A percentile compares a stretch with the other conserved stretches of the same genome.
Conservation (phyloP, 92 coral and sea anemone species). For the Porites evermanni region DNA sequence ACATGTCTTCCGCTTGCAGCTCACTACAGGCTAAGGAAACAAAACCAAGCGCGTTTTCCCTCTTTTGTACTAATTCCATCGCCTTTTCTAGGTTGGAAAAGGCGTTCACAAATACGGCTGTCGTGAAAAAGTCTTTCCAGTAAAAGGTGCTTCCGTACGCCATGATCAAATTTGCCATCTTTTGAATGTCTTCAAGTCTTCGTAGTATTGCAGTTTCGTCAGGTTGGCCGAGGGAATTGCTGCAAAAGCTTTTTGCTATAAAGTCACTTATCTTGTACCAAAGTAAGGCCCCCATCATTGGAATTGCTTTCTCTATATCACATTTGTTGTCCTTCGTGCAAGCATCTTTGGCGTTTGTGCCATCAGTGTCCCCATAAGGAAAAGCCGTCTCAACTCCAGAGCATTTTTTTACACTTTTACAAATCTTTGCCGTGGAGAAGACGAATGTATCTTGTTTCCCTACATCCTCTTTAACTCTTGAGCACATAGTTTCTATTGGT, state of each 20-base stretch:
- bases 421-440: slow-evolving; percentile 52
- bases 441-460: background rate
- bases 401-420: slow-evolving; percentile 38
- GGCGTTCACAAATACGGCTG: slow-evolving; percentile 43
- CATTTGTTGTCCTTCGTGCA: slow-evolving; percentile 51
- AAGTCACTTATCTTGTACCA: slow-evolving; percentile 69
- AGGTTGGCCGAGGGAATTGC: slow-evolving; percentile 29
- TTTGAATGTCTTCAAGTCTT: slow-evolving; percentile 28
- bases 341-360: slow-evolving; percentile 48
- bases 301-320: slow-evolving; percentile 58
- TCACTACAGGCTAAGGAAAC: slow-evolving; percentile 57
- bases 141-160: slow-evolving; percentile 52
- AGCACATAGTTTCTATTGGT: slow-evolving; percentile 52
- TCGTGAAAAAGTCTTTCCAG: slow-evolving; percentile 57
- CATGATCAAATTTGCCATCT: slow-evolving; percentile 26
- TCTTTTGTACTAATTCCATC: slow-evolving; percentile 43
- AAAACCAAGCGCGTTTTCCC: slow-evolving; percentile 35
- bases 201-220: background rate
- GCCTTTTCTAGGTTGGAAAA: slow-evolving; percentile 36
- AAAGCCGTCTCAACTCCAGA: slow-evolving; percentile 35
- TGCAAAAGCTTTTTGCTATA: slow-evolving; percentile 58
- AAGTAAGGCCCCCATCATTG: slow-evolving; percentile 67
- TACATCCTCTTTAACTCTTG: slow-evolving; percentile 34
- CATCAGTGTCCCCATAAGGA: slow-evolving; percentile 51
- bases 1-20: slow-evolving; percentile 46